phyloP scores from a whole-genome alignment of 2,797 vertebrate genomes.

The Malacoraja senta region DNA sequence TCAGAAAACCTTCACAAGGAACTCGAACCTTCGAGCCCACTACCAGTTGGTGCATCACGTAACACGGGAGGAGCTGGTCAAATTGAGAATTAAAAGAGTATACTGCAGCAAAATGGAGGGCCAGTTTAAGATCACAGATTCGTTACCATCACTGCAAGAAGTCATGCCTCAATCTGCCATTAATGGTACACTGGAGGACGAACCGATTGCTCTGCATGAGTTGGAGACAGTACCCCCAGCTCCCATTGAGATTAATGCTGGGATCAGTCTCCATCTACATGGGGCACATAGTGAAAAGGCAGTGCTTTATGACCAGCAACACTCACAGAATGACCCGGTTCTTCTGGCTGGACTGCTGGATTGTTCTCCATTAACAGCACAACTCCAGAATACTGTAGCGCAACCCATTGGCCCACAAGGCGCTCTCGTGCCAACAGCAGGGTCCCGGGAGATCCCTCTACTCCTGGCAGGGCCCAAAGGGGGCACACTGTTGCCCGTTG shows the following conservation, averaged over 20 bases:
- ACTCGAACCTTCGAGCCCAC: conserved; percentile 91
- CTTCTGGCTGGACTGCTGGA: background rate
- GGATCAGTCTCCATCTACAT: background rate
- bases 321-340: background rate
- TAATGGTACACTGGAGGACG: background rate
- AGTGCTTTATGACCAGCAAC: background rate
- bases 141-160: background rate
- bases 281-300: background rate
- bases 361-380: background rate
- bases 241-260: background rate
- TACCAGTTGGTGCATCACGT: conserved; percentile 81
- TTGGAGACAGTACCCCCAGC: background rate
- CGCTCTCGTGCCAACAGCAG: background rate
- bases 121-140: background rate
- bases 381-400: background rate
- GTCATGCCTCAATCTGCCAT: conserved; percentile 11
- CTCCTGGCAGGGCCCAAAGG: background rate
- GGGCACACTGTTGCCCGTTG: background rate
- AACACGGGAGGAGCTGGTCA: conserved; percentile 74
- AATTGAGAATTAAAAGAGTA: conserved; percentile 75
- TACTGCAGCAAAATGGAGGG: conserved; percentile 57
- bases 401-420: background rate
- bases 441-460: background rate
- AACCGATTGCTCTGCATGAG: background rate
- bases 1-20: conserved; percentile 86